Evolutionary conservation across 2,888 invertebrate genomes (phyloP).

Genomic region (Cecidostiba fungosa): DNA sequence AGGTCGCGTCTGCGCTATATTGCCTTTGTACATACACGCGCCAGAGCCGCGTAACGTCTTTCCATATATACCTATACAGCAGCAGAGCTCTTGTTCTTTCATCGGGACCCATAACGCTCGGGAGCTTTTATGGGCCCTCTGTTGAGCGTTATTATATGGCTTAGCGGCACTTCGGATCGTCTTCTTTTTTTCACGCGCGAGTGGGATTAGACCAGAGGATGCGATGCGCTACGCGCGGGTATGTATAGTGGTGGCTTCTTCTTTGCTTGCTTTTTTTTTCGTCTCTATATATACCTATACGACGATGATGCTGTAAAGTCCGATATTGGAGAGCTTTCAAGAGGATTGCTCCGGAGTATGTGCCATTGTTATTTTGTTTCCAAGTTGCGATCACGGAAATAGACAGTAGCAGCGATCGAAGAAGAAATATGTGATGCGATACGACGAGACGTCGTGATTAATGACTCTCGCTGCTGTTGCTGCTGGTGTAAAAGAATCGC

Average conservation of each 20-base stretch:
- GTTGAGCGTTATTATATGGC: conserved; percentile 30
- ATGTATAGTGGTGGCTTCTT: background rate
- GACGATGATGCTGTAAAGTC: conserved; percentile 36
- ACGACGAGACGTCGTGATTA: conserved; percentile 11
- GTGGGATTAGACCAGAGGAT: conserved; percentile 19
- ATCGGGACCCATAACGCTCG: conserved; percentile 10
- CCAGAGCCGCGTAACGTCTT: background rate
- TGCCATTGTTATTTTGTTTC: background rate
- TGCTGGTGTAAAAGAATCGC: background rate
- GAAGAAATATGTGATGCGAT: conserved; percentile 17
- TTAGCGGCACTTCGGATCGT: conserved; percentile 6
- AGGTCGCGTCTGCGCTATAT: background rate
- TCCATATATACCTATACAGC: background rate
- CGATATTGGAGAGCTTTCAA: conserved; percentile 37
- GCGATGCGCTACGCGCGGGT: background rate
- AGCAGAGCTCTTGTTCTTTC: background rate
- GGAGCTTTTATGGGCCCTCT: conserved; percentile 34
- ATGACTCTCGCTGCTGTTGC: background rate
- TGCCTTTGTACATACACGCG: background rate
- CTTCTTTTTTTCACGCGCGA: background rate
- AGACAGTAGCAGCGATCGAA: background rate
- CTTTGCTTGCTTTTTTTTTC: background rate
- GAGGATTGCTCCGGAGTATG: conserved; percentile 15
- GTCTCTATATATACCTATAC: background rate
- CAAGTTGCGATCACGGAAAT: background rate